Conservation (phyloP, 2,113 vertebrate species). For the Tachysurus fulvidraco region DNA sequence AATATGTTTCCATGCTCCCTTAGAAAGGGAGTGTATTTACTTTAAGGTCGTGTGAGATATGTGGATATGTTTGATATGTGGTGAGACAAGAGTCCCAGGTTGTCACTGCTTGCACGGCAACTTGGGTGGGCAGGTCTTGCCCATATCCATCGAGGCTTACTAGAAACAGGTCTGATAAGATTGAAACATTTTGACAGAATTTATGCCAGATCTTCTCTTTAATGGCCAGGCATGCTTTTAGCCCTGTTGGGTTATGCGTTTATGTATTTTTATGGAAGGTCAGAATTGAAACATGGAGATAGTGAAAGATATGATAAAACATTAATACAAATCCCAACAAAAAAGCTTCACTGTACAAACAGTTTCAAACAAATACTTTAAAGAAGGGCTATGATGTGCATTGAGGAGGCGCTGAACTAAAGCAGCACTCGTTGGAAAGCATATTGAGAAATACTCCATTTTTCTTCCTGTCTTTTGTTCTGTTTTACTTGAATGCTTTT, state of each 20-base stretch:
- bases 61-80: conserved; percentile 59
- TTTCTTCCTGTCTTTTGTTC: neutral
- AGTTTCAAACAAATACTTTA: conserved; percentile 3
- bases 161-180: conserved; percentile 56
- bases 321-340: conserved; percentile 36
- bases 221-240: conserved; percentile 55
- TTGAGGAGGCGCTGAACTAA: neutral
- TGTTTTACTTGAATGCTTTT: neutral
- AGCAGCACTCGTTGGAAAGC: neutral
- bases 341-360: conserved; percentile 6
- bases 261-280: conserved; percentile 54
- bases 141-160: conserved; percentile 58
- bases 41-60: conserved; percentile 67
- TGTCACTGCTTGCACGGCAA: conserved; percentile 58
- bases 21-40: conserved; percentile 72
- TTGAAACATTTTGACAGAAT: conserved; percentile 63
- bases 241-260: conserved; percentile 58
- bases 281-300: conserved; percentile 50
- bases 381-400: neutral
- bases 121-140: conserved; percentile 71
- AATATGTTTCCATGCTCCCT: conserved; percentile 61
- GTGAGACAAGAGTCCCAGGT: conserved; percentile 64
- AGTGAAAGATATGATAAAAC: conserved; percentile 38
- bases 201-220: conserved; percentile 68
- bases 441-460: neutral